These are phyloP conservation scores for Eupithecia centaureata DNA, from an alignment of 2,888 invertebrate genomes.

Conservation along the genomic window DNA sequence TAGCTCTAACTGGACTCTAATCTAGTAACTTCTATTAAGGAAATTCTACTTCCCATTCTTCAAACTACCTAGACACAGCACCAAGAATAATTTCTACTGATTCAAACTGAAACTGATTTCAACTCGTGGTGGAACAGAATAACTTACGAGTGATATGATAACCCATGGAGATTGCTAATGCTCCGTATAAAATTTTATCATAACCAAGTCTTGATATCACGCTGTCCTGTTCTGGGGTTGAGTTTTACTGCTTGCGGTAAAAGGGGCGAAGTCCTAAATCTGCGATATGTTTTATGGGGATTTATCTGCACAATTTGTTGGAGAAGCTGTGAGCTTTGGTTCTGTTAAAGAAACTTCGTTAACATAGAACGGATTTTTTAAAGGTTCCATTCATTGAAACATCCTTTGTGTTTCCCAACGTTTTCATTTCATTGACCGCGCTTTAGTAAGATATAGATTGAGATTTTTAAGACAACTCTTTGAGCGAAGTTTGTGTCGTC, in stretches of 20 bases:
- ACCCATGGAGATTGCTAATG: constrained; percentile 71
- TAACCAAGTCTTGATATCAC: constrained; percentile 57
- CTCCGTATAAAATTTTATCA: constrained; percentile 73
- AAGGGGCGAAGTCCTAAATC: constrained; percentile 18
- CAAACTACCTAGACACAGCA: neutral
- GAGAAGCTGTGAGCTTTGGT: neutral
- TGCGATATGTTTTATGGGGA: constrained; percentile 8
- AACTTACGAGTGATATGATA: constrained; percentile 48
- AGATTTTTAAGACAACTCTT: neutral
- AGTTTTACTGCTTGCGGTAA: constrained; percentile 15
- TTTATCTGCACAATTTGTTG: constrained; percentile 3
- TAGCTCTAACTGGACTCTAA: neutral
- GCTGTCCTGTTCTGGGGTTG: constrained; percentile 20
- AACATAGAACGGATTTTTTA: neutral
- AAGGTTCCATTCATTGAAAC: neutral
- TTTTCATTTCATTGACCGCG: neutral
- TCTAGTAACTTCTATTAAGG: neutral
- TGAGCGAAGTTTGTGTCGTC: neutral
- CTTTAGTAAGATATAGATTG: neutral
- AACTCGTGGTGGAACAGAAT: constrained; percentile 49
- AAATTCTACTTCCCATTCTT: neutral
- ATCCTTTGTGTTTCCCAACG: neutral
- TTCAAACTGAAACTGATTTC: neutral
- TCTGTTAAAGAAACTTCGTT: neutral
- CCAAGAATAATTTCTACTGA: neutral